Percentiles rank a stretch among this genome's conserved stretches.
These are phyloP conservation scores for Oryzias celebensis DNA, from an alignment of 2,113 vertebrate species.

Conservation along the genomic window DNA sequence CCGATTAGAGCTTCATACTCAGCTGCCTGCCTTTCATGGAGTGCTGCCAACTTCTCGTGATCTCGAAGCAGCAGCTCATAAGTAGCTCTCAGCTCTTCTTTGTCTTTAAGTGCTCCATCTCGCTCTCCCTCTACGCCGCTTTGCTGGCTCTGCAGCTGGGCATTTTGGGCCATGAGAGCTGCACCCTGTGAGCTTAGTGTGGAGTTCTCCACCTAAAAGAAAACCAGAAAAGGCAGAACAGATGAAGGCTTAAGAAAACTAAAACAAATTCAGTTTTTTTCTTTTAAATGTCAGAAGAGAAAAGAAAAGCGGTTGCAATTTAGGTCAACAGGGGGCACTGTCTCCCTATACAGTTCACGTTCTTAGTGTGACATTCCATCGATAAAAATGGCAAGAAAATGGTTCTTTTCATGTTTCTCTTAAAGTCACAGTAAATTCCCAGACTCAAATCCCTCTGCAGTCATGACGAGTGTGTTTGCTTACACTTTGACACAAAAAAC, in stretches of 20 bases:
- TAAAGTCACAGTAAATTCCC: conserved; percentile 27
- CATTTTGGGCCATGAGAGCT: conserved; percentile 92
- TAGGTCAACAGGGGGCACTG: conserved; percentile 49
- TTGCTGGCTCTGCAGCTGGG: conserved; percentile 90
- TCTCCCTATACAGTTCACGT: background rate
- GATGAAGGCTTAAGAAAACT: no score
- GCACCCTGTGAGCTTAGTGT: conserved; percentile 90
- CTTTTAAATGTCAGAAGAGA: background rate
- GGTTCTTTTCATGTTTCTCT: conserved; percentile 41
- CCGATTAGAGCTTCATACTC: conserved; percentile 93
- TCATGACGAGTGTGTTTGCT: conserved; percentile 4
- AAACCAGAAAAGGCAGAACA: background rate
- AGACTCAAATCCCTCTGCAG: conserved; percentile 17
- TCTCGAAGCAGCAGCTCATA: conserved; percentile 92
- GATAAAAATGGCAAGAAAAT: conserved; percentile 12
- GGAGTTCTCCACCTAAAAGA: conserved; percentile 90
- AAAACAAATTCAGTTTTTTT: background rate
- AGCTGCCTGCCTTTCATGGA: conserved; percentile 90
- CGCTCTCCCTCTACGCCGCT: conserved; percentile 89
- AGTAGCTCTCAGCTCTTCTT: conserved; percentile 87
- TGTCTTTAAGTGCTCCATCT: conserved; percentile 85
- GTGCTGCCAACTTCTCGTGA: conserved; percentile 91
- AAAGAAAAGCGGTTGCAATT: background rate
- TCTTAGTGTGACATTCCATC: background rate
- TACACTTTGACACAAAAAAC: conserved; percentile 1